Evolutionary conservation across 2,797 vertebrate species (phyloP).

Genomic region (Octomys mimax): DNA sequence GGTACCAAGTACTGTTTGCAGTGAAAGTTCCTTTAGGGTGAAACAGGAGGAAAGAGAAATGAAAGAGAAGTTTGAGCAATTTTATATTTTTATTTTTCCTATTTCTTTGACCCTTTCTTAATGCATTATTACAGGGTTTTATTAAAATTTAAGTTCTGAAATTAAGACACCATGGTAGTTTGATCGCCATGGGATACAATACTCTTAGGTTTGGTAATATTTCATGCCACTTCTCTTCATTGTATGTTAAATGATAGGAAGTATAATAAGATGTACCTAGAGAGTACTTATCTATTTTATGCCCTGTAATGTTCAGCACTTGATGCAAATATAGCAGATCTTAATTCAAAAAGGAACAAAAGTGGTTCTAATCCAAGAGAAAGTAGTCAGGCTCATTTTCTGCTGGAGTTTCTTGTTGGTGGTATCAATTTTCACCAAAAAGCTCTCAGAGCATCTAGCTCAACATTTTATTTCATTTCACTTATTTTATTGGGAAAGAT

Average conservation of each 20-base stretch:
- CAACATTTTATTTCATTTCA: neutral
- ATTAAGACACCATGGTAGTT: constrained; percentile 52
- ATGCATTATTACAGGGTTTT: constrained; percentile 73
- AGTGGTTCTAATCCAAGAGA: constrained; percentile 51
- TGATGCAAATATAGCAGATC: constrained; percentile 75
- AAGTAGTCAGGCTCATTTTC: neutral
- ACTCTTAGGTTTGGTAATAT: constrained; percentile 80
- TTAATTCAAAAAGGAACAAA: constrained; percentile 67
- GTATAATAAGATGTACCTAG: constrained; percentile 81
- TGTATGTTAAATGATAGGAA: constrained; percentile 84
- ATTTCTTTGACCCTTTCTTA: constrained; percentile 65
- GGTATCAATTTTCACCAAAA: constrained; percentile 1
- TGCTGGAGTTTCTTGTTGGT: neutral
- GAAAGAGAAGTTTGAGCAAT: constrained; percentile 38
- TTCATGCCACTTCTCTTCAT: constrained; percentile 79
- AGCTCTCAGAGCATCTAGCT: neutral
- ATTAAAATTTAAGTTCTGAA: constrained; percentile 77
- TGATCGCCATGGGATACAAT: constrained; percentile 69
- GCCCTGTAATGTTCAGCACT: constrained; percentile 80
- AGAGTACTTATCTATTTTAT: constrained; percentile 85
- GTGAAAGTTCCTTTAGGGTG: constrained; percentile 3
- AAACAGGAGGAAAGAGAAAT: neutral
- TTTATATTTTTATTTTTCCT: constrained; percentile 28
- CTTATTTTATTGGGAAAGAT: neutral
- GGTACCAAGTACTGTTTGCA: neutral